Evolutionary conservation across 2,797 vertebrate genomes (phyloP).

Genomic region (Bucorvus abyssinicus): DNA sequence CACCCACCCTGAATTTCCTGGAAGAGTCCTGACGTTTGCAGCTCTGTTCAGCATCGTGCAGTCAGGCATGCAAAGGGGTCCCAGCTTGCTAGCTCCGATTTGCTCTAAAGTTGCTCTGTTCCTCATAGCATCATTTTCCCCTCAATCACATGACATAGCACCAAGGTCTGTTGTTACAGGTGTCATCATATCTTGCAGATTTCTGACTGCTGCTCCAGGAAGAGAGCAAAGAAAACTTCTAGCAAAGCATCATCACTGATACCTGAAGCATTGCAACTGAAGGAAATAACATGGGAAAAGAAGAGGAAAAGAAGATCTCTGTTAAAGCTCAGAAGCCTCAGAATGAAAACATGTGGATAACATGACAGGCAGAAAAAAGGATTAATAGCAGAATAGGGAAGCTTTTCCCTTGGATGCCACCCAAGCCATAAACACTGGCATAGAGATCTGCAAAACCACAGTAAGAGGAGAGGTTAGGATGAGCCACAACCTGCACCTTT

Average conservation of each 20-base stretch:
- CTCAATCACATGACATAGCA: background rate
- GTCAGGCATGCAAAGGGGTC: background rate
- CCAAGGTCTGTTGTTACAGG: background rate
- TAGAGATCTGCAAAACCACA: background rate
- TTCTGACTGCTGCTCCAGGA: background rate
- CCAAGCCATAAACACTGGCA: background rate
- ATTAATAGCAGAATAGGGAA: background rate
- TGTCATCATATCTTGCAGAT: background rate
- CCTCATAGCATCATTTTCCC: background rate
- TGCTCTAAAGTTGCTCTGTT: background rate
- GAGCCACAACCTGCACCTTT: background rate
- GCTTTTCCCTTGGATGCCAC: background rate
- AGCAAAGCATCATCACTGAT: background rate
- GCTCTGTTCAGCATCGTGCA: background rate
- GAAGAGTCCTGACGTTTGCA: background rate
- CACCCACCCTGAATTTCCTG: conserved; percentile 54
- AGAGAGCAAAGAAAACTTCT: background rate
- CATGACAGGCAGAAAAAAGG: background rate
- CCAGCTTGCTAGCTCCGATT: background rate
- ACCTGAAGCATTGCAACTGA: background rate
- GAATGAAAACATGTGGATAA: background rate
- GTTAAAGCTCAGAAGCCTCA: background rate
- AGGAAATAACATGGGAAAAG: background rate
- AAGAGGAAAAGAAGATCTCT: background rate
- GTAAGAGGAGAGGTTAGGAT: background rate